Percentiles rank a stretch among this genome's conserved stretches.
Conservation (phyloP, 2,888 invertebrate species). For the Eubasilissa splendida region DNA sequence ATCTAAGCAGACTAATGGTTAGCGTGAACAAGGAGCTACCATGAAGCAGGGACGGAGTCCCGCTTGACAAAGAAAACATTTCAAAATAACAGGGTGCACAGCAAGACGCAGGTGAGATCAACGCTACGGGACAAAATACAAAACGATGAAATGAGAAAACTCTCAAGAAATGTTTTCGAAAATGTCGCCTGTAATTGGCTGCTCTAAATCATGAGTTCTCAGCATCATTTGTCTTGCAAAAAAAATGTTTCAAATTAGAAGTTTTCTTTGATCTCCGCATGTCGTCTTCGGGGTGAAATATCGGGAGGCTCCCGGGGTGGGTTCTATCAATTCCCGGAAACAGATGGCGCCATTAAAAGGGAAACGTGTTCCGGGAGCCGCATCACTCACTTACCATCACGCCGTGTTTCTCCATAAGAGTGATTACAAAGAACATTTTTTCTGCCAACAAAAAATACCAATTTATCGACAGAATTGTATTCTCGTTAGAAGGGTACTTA, state of each 20-base stretch:
- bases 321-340: constrained; percentile 4
- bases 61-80: no score
- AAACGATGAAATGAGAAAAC: no score
- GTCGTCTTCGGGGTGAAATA: neutral
- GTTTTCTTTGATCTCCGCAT: constrained; percentile 12
- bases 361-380: constrained; percentile 6
- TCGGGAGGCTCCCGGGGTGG: constrained; percentile 6
- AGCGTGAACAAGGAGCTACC: no score
- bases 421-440: neutral
- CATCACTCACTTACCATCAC: constrained; percentile 15
- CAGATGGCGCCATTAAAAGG: constrained; percentile 24
- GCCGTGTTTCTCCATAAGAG: neutral
- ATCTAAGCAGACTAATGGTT: no score
- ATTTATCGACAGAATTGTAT: neutral
- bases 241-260: constrained; percentile 18
- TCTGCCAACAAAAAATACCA: neutral
- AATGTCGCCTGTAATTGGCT: no score
- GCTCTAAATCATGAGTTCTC: no score
- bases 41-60: no score
- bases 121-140: no score
- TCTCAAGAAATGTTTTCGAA: no score
- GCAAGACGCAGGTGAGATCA: no score
- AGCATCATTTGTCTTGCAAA: constrained; percentile 11
- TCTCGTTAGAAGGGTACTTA: no score
- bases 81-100: no score